phyloP scores from a whole-genome alignment of 2,113 vertebrate genomes.

The Charadrius vociferus region DNA sequence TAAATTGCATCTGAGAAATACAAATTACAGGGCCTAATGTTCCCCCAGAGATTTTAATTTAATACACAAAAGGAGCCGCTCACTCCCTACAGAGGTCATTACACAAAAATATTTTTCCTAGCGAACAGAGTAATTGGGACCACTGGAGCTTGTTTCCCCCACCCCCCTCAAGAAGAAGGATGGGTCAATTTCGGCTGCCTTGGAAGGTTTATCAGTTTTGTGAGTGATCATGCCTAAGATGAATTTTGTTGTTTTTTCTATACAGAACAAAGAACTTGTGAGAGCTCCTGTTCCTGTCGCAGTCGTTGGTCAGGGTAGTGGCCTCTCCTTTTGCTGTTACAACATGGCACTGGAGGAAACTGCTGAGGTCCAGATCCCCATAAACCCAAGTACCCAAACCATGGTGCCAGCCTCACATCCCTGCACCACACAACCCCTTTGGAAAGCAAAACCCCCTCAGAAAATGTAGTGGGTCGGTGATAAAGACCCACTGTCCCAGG shows the following conservation, averaged over 20 bases:
- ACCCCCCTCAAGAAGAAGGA: background rate
- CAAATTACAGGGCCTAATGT: constrained; percentile 41
- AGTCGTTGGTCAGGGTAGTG: fast-evolving
- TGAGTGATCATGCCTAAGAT: background rate
- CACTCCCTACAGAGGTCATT: constrained; percentile 33
- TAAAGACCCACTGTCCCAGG: background rate
- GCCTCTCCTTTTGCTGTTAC: background rate
- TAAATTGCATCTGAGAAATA: constrained; percentile 48
- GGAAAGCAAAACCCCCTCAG: background rate
- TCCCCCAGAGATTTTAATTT: constrained; percentile 20
- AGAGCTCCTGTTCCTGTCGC: background rate
- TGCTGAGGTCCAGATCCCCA: background rate
- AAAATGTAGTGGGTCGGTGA: background rate
- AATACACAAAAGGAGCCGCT: constrained; percentile 49
- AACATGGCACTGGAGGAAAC: background rate
- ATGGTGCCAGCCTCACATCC: background rate
- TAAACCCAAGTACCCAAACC: background rate
- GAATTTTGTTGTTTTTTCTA: background rate
- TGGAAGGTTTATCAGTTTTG: background rate
- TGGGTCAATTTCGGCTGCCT: constrained; percentile 2
- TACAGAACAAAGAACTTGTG: background rate
- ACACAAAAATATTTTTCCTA: background rate
- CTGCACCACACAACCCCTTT: background rate
- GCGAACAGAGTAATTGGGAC: constrained; percentile 17
- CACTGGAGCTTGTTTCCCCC: constrained; percentile 17